Conservation (phyloP, 1,140 invertebrate species). For the Drosophila carrolli region DNA sequence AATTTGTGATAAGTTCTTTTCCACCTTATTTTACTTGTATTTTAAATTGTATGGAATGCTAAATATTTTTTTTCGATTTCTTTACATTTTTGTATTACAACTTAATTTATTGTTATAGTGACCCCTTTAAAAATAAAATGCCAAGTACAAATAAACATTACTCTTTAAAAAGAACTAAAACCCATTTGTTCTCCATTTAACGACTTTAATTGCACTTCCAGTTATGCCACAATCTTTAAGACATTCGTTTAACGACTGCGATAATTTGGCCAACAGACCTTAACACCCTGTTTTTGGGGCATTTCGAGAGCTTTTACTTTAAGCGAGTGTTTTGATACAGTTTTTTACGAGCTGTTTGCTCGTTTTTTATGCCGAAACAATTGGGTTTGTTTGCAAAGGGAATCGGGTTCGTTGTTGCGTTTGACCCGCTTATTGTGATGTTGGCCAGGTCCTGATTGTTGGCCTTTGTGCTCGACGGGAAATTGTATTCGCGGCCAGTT, state of each 20-base stretch:
- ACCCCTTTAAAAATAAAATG: background rate
- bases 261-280: constrained; percentile 23
- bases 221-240: constrained; percentile 22
- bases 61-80: too few relatives aligned
- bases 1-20: too few relatives aligned
- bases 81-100: too few relatives aligned
- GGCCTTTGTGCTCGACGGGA: constrained; percentile 31
- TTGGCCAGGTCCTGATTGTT: constrained; percentile 50
- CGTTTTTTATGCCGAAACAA: constrained; percentile 73
- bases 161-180: background rate
- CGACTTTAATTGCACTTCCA: constrained; percentile 13
- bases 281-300: constrained; percentile 51
- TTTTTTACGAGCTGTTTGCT: constrained; percentile 67
- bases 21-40: too few relatives aligned
- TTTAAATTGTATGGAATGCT: too few relatives aligned
- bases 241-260: constrained; percentile 32
- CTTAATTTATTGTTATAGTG: too few relatives aligned
- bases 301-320: constrained; percentile 30
- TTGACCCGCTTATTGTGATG: constrained; percentile 56
- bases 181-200: background rate
- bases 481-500: constrained; percentile 54
- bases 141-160: background rate
- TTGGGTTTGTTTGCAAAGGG: constrained; percentile 70
- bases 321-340: constrained; percentile 43
- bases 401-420: constrained; percentile 45